These are phyloP conservation scores for Premnoplex brunnescens DNA, from an alignment of 2,797 vertebrate species.

Conservation along the genomic window DNA sequence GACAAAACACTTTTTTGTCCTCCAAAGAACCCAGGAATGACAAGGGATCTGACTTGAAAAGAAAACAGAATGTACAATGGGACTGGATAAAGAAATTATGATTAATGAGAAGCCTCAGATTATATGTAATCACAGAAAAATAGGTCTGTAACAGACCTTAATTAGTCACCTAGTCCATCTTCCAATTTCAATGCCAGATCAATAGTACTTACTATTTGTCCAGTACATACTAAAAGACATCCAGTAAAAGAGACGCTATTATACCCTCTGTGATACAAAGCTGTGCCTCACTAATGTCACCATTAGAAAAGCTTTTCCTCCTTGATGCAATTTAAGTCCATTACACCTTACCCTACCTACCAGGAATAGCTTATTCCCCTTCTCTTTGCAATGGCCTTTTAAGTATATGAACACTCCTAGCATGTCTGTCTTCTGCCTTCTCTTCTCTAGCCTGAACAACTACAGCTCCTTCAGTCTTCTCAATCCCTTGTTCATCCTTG, in stretches of 20 bases:
- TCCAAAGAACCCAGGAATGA: not conserved
- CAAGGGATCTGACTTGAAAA: not conserved
- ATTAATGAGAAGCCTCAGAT: not conserved
- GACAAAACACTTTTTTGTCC: not conserved
- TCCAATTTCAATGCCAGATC: slow-evolving; percentile 38
- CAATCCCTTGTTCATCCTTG: not conserved
- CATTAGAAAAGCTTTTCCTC: slow-evolving; percentile 34
- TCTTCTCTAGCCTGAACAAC: not conserved
- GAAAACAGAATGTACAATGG: not conserved
- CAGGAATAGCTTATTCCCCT: not conserved
- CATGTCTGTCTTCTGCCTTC: not conserved
- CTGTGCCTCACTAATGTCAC: slow-evolving; percentile 37
- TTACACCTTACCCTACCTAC: slow-evolving; percentile 21
- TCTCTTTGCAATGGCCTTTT: not conserved
- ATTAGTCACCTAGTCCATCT: not conserved
- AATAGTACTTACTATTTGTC: slow-evolving; percentile 22
- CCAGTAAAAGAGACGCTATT: slow-evolving; percentile 16
- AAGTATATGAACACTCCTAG: not conserved
- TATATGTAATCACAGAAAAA: slow-evolving; percentile 9
- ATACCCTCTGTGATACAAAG: not conserved
- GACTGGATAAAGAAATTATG: not conserved
- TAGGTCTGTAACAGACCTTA: not conserved
- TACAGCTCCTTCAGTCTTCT: not conserved
- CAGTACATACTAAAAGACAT: not conserved
- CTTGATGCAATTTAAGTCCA: slow-evolving; percentile 36